phyloP scores from a whole-genome alignment of 2,113 vertebrate genomes.

The Thymallus thymallus region DNA sequence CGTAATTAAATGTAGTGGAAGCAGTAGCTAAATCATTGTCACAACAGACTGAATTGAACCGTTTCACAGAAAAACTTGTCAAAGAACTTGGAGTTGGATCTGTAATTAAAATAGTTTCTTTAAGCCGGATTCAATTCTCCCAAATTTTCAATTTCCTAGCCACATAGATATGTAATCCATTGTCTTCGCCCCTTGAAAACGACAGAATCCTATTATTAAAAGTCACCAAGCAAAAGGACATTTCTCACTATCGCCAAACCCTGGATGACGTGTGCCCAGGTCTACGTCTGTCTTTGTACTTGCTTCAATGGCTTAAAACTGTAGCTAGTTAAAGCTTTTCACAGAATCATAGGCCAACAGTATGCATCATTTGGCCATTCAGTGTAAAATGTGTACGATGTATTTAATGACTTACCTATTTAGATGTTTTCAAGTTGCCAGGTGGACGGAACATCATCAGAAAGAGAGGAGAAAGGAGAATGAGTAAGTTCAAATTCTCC shows the following conservation, averaged over 20 bases:
- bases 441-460: constrained; percentile 6
- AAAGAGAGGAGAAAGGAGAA: constrained; percentile 13
- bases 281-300: constrained; percentile 27
- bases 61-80: constrained; percentile 11
- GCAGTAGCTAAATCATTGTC: constrained; percentile 16
- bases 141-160: background rate
- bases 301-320: constrained; percentile 1
- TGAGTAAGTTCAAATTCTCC: constrained; percentile 49
- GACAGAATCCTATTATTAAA: constrained; percentile 33
- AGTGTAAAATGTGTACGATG: background rate
- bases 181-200: constrained; percentile 19
- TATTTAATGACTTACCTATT: constrained; percentile 66
- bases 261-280: constrained; percentile 21
- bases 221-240: constrained; percentile 16
- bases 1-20: constrained; percentile 46
- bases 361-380: background rate
- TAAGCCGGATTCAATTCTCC: background rate
- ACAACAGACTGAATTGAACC: constrained; percentile 1
- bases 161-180: constrained; percentile 10
- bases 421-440: constrained; percentile 37
- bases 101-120: constrained; percentile 11
- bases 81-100: background rate
- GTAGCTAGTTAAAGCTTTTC: background rate
- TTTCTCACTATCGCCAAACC: constrained; percentile 13
- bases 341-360: too few species aligned